Conservation (phyloP, 1,140 invertebrate species). For the Contarinia nasturtii region DNA sequence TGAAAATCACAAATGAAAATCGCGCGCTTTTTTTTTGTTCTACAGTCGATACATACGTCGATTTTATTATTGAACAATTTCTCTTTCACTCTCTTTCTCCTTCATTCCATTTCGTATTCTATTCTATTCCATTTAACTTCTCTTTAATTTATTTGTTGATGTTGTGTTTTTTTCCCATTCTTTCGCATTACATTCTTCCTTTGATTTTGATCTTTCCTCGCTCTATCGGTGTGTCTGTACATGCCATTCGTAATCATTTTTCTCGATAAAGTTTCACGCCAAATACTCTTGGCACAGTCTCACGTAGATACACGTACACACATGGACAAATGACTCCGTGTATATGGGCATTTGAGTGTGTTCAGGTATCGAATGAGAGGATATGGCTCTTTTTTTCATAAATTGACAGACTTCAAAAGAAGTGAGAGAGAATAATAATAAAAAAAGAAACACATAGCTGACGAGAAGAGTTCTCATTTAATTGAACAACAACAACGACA, state of each 20-base stretch:
- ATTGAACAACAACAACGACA: background rate
- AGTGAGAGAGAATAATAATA: background rate
- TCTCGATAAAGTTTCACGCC: too few relatives aligned
- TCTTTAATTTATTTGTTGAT: background rate
- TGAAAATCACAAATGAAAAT: too few relatives aligned
- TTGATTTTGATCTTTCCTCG: background rate
- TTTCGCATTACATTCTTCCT: background rate
- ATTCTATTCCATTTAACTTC: background rate
- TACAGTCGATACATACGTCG: too few relatives aligned
- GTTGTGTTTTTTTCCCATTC: background rate
- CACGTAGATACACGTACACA: background rate
- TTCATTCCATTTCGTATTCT: background rate
- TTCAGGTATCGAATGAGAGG: background rate
- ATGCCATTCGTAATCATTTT: background rate
- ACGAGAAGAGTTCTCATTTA: background rate
- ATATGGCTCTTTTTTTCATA: background rate
- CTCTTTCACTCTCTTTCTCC: constrained; percentile 1
- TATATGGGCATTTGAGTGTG: constrained; percentile 3
- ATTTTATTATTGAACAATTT: too few relatives aligned
- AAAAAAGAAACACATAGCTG: background rate
- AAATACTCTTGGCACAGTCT: background rate
- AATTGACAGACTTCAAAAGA: background rate
- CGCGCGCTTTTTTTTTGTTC: too few relatives aligned
- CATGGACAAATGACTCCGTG: too few relatives aligned
- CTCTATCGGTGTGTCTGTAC: background rate